phyloP scores from a whole-genome alignment of 2,888 invertebrate genomes.

The Flexamia atlantica region DNA sequence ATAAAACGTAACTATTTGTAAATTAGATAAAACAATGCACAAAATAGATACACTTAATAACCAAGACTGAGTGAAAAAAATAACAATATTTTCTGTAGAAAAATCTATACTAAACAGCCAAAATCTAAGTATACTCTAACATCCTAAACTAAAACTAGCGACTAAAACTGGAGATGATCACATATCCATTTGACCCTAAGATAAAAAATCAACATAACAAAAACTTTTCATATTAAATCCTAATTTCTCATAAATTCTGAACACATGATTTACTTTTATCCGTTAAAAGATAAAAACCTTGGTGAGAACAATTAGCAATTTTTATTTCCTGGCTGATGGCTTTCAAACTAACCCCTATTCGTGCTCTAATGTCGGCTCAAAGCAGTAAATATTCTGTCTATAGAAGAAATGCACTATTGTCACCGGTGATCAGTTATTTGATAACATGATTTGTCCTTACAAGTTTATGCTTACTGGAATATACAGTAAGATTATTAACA shows the following conservation, averaged over 20 bases:
- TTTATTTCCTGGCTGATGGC: no score
- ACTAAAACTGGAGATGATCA: background rate
- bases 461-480: background rate
- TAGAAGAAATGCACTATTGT: conserved; percentile 16
- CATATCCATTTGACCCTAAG: conserved; percentile 19
- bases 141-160: conserved; percentile 14
- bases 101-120: conserved; percentile 34
- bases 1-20: no score
- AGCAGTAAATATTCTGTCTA: background rate
- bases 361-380: background rate
- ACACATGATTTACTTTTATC: conserved; percentile 20
- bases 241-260: conserved; percentile 20
- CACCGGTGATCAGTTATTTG: background rate
- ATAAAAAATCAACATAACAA: background rate
- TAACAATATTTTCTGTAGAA: background rate
- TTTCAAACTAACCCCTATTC: background rate
- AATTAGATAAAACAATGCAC: background rate
- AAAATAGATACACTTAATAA: background rate
- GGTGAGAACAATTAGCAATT: background rate
- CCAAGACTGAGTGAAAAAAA: background rate
- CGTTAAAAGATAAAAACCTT: background rate
- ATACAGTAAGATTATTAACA: background rate
- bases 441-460: background rate
- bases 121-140: background rate
- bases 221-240: background rate